Conservation (phyloP, 2,888 invertebrate genomes). For the Alviniconcha strummeri region DNA sequence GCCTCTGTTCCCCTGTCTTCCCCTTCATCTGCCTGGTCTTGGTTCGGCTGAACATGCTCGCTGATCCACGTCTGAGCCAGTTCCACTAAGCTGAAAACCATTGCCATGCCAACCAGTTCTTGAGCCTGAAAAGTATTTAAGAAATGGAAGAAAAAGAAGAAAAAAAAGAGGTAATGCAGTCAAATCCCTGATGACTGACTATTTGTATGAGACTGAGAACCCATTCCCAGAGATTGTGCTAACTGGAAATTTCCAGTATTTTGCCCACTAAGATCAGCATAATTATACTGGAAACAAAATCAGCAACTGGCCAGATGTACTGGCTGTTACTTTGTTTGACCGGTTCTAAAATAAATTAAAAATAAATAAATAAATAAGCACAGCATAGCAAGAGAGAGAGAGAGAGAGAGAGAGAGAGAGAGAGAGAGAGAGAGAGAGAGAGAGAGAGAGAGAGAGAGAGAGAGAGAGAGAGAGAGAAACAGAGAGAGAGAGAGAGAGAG, state of each 20-base stretch:
- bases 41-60: conserved; percentile 32
- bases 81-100: conserved; percentile 51
- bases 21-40: conserved; percentile 4
- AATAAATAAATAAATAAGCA: too few species aligned
- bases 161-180: not conserved
- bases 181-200: not conserved
- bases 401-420: too few species aligned
- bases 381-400: too few species aligned
- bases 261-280: too few species aligned
- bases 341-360: too few species aligned
- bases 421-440: too few species aligned
- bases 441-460: too few species aligned
- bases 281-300: too few species aligned
- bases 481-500: too few species aligned
- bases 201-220: not conserved
- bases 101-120: conserved; percentile 49
- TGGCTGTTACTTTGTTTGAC: too few species aligned
- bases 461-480: too few species aligned
- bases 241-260: not conserved
- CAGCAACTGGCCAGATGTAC: too few species aligned
- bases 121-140: conserved; percentile 44
- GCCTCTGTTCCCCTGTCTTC: conserved; percentile 17
- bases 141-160: not conserved
- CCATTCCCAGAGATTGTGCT: not conserved
- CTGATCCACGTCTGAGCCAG: conserved; percentile 49